Evolutionary conservation across 2,113 vertebrate species (phyloP), one percentile per base, ranked within the genome.

Genomic region (Chionodraco myersi): DNA sequence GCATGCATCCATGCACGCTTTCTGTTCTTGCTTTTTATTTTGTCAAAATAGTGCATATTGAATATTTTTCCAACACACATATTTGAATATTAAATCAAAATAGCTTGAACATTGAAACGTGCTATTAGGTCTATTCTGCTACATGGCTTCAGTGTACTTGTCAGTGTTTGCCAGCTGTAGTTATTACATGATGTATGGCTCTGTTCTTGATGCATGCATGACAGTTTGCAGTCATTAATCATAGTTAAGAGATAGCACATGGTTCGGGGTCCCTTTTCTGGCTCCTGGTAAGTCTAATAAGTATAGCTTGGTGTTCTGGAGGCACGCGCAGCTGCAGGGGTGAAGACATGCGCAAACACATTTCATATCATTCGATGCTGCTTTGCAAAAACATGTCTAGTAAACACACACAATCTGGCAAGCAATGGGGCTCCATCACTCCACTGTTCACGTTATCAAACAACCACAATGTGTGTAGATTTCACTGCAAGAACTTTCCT

Each of bases 161-260:
- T 93, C 91, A 93, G 82, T 68, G 52, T 89, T 88, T 91, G 87
- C 88, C 88, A 92, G 91, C 87, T 93, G 91, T 92, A 91, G 84
- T 93, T 92, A 92, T 83, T 90, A 75, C 80, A 88, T 93, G 91
- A 92, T 92, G 82, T 91, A 93, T 93, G 87, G 77, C 87, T 89
- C 60, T 79, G 76, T 75, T 91, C 86, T 87, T 92, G 87, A 92
- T 86, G 85, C 82, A 89, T 84, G 88, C 80, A 83, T 93, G 92
- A 90, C 92, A 92, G 91, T 92, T 92, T 88, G 89, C 88, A 83
- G 85, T 87, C 91, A 92, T 93, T 93, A 91, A 93, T 93, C 92
- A 93, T 92, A 84, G 85, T 92, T 93, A 92, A 90, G 77, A 85
- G 89, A 92, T 90, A 79, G 85, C 89, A 92, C 84, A 86, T 82